Evolutionary conservation across 1,140 invertebrate species (phyloP), one percentile per base, ranked within the genome.

Genomic region (Lepidurus couesii): DNA sequence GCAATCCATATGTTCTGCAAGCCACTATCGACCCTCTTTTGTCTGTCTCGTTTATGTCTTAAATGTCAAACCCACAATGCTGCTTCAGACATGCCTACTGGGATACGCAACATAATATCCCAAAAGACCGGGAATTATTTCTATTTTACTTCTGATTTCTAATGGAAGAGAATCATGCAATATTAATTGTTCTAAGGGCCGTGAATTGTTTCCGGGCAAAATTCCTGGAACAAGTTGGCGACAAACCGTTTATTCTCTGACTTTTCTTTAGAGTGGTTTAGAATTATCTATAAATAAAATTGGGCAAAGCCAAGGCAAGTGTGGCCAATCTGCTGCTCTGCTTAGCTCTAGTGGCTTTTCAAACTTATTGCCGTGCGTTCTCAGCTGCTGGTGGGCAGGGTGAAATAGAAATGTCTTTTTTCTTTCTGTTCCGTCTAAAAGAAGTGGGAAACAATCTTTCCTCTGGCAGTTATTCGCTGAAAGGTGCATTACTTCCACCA

Each of bases 261-360:
- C 21, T 4, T 16, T 65, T 16, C 9, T 65, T 65, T 16, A 4
- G n/a, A 21, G 53, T 16, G 34, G 34, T 34, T 34, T 34, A 10
- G 16, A 13, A 65, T 65, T 65, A 65, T 65, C 53, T 65, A 65
- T 65, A 65, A 65, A 65, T 65, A 65, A 13, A 65, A 65, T 47
- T 21, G 9, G 16, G 53, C 16, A 65, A 65, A 21, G 53, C 16
- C 53, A 65, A 65, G 21, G n/a, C 13, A 47, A 13, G 53, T n/a
- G 53, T 65, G n/a, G 53, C 13, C 16, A 65, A 65, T n/a, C 34
- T 34, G 34, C 34, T 34, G 34, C 34, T 34, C 34, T 34, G 34
- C 34, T 34, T 34, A 34, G 34, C 34, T 34, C 3, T 4, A 4
- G 34, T 65, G 16, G 13, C 53, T 65, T 21, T 65, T 16, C 21